These are phyloP conservation scores for Corydoras maculifer DNA, from an alignment of 2,113 vertebrate genomes.

Conservation along the genomic window DNA sequence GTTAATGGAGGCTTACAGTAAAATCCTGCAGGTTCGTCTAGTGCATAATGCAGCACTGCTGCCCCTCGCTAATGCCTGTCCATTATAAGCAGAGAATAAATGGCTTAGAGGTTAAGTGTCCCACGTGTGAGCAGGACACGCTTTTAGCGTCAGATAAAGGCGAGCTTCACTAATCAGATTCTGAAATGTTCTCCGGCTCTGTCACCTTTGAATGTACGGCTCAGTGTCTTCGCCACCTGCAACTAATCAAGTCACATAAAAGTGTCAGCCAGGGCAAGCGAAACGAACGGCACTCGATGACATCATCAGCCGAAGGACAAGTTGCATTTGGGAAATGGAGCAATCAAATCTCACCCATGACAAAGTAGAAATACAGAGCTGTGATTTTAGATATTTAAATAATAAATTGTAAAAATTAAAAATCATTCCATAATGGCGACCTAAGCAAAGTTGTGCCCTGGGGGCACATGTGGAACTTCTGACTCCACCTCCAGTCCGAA, in stretches of 20 bases:
- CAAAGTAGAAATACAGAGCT: too few species aligned
- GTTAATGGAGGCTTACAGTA: background rate
- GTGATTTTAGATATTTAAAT: too few species aligned
- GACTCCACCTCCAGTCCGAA: too few species aligned
- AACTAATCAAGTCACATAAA: slow-evolving; percentile 1
- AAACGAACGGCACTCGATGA: background rate
- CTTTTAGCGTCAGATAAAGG: background rate
- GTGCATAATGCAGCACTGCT: too few species aligned
- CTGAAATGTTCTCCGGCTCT: background rate
- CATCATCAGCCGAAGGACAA: background rate
- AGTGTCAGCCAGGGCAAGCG: too few species aligned
- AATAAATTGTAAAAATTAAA: too few species aligned
- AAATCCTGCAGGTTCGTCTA: background rate
- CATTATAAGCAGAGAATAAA: background rate
- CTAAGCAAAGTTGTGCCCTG: too few species aligned
- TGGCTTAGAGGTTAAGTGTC: background rate
- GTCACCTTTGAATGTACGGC: background rate
- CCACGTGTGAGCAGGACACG: background rate
- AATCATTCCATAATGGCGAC: too few species aligned
- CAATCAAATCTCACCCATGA: too few species aligned
- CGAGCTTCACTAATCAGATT: slow-evolving; percentile 1
- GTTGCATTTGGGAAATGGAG: too few species aligned
- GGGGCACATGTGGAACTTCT: too few species aligned
- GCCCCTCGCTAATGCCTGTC: background rate
- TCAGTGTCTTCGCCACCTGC: background rate